These are phyloP conservation scores for Platanista minor DNA, from an alignment of 2,113 vertebrate species.

Conservation along the genomic window DNA sequence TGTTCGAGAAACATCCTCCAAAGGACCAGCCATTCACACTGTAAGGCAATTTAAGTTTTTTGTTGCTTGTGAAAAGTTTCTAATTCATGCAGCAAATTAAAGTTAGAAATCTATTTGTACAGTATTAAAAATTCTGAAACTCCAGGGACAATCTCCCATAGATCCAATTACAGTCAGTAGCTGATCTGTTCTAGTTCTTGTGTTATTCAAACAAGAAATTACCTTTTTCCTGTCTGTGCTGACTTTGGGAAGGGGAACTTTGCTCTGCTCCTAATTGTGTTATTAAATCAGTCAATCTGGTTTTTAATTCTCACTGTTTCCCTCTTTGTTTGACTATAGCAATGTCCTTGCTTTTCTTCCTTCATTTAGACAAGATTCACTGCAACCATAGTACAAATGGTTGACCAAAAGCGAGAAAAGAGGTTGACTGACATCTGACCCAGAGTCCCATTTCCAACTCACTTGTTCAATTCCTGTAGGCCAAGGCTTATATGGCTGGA, in stretches of 20 bases:
- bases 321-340: not conserved
- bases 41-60: not conserved
- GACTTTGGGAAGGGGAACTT: not conserved
- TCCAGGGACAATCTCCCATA: conserved; percentile 52
- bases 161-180: conserved; percentile 56
- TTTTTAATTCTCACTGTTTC: not conserved
- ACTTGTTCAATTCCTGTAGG: not conserved
- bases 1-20: not conserved
- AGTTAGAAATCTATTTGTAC: conserved; percentile 8
- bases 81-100: conserved; percentile 9
- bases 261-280: not conserved
- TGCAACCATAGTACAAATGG: not conserved
- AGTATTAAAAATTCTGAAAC: conserved; percentile 24
- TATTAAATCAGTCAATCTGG: not conserved
- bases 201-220: not conserved
- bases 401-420: not conserved
- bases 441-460: not conserved
- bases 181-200: conserved; percentile 7
- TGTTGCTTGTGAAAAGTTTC: conserved; percentile 1
- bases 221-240: not conserved
- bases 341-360: not conserved
- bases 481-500: not conserved
- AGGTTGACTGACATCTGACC: not conserved
- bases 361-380: not conserved
- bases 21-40: not conserved